Percentiles rank a stretch among this genome's conserved stretches.
Conservation (phyloP, 2,113 vertebrate genomes). For the Xenus cinereus region DNA sequence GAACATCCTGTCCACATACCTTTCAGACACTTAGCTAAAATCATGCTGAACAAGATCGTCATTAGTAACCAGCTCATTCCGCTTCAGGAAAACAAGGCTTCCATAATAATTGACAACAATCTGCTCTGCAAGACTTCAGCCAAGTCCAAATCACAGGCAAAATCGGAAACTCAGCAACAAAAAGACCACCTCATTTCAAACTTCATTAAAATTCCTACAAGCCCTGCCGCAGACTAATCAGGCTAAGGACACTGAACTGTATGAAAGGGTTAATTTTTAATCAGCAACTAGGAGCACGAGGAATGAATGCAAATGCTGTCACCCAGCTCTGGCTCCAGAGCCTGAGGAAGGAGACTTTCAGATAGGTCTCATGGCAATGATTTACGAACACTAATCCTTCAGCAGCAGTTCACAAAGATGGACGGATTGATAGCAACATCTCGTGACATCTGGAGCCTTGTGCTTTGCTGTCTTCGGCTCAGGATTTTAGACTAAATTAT, state of each 20-base stretch:
- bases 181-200: neutral
- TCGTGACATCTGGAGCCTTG: neutral
- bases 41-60: neutral
- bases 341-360: neutral
- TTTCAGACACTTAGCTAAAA: neutral
- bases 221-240: neutral
- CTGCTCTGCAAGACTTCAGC: neutral
- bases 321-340: neutral
- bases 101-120: slow-evolving; percentile 1
- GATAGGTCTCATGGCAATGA: neutral
- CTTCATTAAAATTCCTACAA: slow-evolving; percentile 1
- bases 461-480: neutral
- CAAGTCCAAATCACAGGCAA: neutral
- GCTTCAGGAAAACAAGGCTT: neutral
- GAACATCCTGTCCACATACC: neutral
- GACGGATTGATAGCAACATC: neutral
- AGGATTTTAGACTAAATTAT: slow-evolving; percentile 13
- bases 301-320: neutral
- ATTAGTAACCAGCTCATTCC: neutral
- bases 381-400: slow-evolving; percentile 41
- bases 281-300: neutral
- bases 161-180: neutral
- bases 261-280: slow-evolving; percentile 43
- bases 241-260: neutral
- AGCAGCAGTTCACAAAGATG: slow-evolving; percentile 5